Conservation (phyloP, 2,113 vertebrate species). For the Callorhinus ursinus region DNA sequence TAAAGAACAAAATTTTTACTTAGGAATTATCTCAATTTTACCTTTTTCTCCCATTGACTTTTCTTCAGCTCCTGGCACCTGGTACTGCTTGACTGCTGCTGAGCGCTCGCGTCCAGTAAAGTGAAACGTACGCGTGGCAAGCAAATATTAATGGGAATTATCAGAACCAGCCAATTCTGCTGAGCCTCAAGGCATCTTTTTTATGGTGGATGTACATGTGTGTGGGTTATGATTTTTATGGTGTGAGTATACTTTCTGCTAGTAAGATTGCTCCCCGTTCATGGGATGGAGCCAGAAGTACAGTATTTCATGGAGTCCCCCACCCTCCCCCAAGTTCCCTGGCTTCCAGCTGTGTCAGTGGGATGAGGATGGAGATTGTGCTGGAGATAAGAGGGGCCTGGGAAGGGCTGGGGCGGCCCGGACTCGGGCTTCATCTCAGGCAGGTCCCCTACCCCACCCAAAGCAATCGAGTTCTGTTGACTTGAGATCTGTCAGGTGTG, state of each 20-base stretch:
- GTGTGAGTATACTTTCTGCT: slow-evolving; percentile 8
- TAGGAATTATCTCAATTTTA: slow-evolving; percentile 31
- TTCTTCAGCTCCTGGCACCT: slow-evolving; percentile 5
- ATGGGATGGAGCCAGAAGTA: not conserved
- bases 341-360: not conserved
- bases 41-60: not conserved
- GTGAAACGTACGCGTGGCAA: not conserved
- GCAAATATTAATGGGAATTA: not conserved
- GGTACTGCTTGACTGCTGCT: not conserved
- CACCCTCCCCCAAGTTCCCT: not conserved
- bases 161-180: not conserved
- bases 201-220: not conserved
- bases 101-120: not conserved
- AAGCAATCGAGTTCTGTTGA: not conserved
- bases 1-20: slow-evolving; percentile 14
- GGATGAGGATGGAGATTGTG: not conserved
- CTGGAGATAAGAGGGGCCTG: not conserved
- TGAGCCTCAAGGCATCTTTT: not conserved
- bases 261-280: not conserved
- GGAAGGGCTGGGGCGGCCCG: not conserved
- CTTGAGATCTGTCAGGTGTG: not conserved
- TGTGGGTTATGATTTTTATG: not conserved
- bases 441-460: not conserved
- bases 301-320: not conserved
- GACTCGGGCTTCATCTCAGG: not conserved